Evolutionary conservation across 2,888 invertebrate species (phyloP), one percentile per base, ranked within the genome.

Genomic region (Plebejus anna): DNA sequence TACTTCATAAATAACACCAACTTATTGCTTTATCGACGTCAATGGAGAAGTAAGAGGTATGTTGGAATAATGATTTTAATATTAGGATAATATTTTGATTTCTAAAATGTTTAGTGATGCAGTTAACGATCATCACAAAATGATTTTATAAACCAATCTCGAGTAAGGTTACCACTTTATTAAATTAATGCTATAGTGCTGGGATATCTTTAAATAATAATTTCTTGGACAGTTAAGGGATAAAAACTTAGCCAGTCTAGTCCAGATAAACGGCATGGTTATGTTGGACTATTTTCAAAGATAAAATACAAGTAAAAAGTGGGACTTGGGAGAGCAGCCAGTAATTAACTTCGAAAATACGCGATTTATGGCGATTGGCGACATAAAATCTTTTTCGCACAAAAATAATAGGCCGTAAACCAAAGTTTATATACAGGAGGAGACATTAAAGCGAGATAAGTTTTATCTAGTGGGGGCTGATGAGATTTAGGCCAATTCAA

Each of bases 401-500:
- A 32, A 32, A 66, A 66, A 32, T 66, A 66, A 66, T 71, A 71
- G 71, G 71, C 42, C 42, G 42, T 71, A 71, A 71, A 71, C 32
- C 66, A 71, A 71, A 71, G 32, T 73, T 51, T 32, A 28, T 47
- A 73, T 51, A 73, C 51, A 32, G 32, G 16, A 73, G 51, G 73
- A 71, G 59, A 57, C 22, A 59, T 72, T 71, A 42, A 57, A 59
- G 6, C 16, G 22, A 42, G 28, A 76, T 59, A 71, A 59, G 16
- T 70, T 70, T 76, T 76, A 76, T 76, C 70, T 51, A 70, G 22
- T 36, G 16, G 51, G 59, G 36, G 57, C 36, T 70, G 70, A 76
- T 42, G 71, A 59, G 71, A 76, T 71, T 71, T 72, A 59, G 22
- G 32, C 59, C 76, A 28, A 42, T 72, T 76, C 76, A 76, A 76